Evolutionary conservation across 2,113 vertebrate species (phyloP).

Genomic region (Aegypius monachus): DNA sequence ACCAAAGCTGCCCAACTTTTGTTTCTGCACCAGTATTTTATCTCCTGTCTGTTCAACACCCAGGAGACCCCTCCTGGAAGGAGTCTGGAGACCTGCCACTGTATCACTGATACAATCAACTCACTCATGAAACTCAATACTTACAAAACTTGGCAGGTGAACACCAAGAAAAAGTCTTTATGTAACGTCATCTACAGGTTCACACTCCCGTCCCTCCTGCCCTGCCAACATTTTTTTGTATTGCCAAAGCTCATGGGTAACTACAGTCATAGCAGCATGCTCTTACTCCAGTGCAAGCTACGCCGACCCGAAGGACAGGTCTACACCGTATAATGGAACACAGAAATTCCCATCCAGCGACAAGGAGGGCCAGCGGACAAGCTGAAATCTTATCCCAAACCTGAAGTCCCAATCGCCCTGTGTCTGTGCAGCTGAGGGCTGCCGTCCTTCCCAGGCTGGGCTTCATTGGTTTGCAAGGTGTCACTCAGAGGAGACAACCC

Average conservation of each 20-base stretch:
- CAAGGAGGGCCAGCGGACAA: rapidly evolving
- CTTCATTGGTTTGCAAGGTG: not conserved
- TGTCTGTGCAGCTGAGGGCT: not conserved
- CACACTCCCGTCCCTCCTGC: not conserved
- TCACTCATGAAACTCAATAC: not conserved
- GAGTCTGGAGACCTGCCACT: not conserved
- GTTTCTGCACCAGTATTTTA: not conserved
- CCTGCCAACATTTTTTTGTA: not conserved
- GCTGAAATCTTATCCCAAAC: not conserved
- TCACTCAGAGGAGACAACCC: not conserved
- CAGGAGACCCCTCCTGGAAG: conserved; percentile 4
- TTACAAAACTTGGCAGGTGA: not conserved
- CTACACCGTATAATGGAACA: not conserved
- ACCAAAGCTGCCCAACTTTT: not conserved
- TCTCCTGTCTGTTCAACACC: not conserved
- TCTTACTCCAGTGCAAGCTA: not conserved
- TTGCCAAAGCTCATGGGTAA: not conserved
- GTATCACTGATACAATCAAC: not conserved
- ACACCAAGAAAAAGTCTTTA: not conserved
- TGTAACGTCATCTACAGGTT: not conserved
- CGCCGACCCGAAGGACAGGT: not conserved
- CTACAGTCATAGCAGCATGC: not conserved
- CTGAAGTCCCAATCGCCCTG: not conserved
- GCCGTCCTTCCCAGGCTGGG: not conserved
- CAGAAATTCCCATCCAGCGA: not conserved